phyloP scores from a whole-genome alignment of 1,140 invertebrate species.

The Leptinotarsa lineolata region DNA sequence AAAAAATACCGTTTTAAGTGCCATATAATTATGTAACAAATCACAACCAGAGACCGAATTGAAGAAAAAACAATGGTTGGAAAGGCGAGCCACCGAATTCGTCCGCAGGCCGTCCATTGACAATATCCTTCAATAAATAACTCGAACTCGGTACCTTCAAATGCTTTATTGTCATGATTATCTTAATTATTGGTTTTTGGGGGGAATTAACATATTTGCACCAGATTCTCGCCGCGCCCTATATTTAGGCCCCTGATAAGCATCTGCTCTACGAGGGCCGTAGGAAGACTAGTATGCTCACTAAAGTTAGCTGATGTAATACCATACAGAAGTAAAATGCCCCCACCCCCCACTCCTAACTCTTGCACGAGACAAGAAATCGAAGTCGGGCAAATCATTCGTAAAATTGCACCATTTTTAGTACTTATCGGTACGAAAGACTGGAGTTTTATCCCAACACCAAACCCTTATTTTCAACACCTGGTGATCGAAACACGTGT shows the following conservation, averaged over 20 bases:
- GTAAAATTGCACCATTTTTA: too few species aligned
- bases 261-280: slow-evolving; percentile 23
- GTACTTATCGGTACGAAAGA: too few species aligned
- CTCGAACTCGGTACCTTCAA: slow-evolving; percentile 37
- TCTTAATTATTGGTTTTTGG: slow-evolving; percentile 47
- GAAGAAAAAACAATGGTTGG: slow-evolving; percentile 27
- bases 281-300: too few species aligned
- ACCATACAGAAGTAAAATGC: too few species aligned
- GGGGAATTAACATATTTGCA: slow-evolving; percentile 45
- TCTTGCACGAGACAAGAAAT: too few species aligned
- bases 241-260: slow-evolving; percentile 35
- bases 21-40: slow-evolving; percentile 36
- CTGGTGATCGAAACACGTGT: too few species aligned
- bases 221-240: slow-evolving; percentile 20
- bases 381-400: too few species aligned
- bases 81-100: slow-evolving; percentile 19
- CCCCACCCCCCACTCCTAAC: too few species aligned
- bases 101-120: slow-evolving; percentile 34
- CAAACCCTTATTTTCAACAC: too few species aligned
- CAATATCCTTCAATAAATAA: slow-evolving; percentile 47
- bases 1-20: slow-evolving; percentile 29
- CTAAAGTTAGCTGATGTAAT: too few species aligned
- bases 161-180: slow-evolving; percentile 46
- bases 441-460: too few species aligned
- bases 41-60: slow-evolving; percentile 31